These are phyloP conservation scores for Cardinalis cardinalis DNA, from an alignment of 2,113 vertebrate species.

Conservation along the genomic window DNA sequence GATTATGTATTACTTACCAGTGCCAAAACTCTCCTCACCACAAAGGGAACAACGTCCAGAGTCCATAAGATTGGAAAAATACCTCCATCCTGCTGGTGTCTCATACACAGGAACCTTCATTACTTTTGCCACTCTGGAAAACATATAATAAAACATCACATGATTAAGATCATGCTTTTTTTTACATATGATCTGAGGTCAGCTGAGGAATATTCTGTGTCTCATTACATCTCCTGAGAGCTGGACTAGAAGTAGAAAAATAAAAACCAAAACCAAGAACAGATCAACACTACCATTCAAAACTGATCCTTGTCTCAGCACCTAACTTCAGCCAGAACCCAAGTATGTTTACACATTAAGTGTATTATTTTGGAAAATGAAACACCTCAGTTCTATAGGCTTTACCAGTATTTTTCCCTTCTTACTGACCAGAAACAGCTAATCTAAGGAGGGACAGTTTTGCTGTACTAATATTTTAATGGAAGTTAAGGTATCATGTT, in stretches of 20 bases:
- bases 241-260: neutral
- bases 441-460: neutral
- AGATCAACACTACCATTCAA: neutral
- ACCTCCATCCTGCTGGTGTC: slow-evolving; percentile 95
- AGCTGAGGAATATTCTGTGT: neutral
- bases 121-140: slow-evolving; percentile 90
- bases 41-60: slow-evolving; percentile 95
- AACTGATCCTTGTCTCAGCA: neutral
- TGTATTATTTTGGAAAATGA: neutral
- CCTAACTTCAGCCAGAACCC: neutral
- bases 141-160: neutral
- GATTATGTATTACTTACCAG: slow-evolving; percentile 74
- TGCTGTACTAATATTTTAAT: neutral
- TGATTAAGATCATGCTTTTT: accelerated
- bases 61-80: slow-evolving; percentile 97
- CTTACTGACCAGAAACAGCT: neutral
- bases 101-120: slow-evolving; percentile 97
- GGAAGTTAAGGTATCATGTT: neutral
- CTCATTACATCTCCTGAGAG: neutral
- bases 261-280: neutral
- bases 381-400: neutral
- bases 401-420: neutral
- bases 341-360: neutral
- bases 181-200: neutral
- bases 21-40: slow-evolving; percentile 98